phyloP scores from a whole-genome alignment of 2,888 invertebrate genomes.

The Psylliodes chrysocephalus region DNA sequence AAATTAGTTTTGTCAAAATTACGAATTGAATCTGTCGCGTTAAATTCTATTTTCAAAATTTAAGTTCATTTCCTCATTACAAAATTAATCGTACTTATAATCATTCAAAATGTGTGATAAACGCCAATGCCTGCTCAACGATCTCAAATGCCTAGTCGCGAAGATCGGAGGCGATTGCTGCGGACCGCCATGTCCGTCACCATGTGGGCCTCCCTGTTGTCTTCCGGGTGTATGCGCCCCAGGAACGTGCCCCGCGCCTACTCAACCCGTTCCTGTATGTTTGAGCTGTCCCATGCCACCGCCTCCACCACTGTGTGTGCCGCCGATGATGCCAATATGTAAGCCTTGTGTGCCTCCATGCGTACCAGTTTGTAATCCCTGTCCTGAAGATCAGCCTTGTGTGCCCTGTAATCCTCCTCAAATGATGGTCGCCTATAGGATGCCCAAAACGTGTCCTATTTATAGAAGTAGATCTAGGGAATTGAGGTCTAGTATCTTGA shows the following conservation, averaged over 20 bases:
- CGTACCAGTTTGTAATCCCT: slow-evolving; percentile 65
- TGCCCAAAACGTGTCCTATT: slow-evolving; percentile 51
- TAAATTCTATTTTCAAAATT: slow-evolving; percentile 32
- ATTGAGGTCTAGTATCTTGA: slow-evolving; percentile 66
- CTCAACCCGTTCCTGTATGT: slow-evolving; percentile 54
- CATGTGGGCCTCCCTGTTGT: slow-evolving; percentile 32
- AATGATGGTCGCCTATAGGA: slow-evolving; percentile 68
- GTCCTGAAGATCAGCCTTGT: slow-evolving; percentile 68
- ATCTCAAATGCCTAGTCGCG: slow-evolving; percentile 57
- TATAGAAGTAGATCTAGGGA: slow-evolving; percentile 67
- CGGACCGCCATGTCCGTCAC: slow-evolving; percentile 54
- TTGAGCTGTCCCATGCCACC: slow-evolving; percentile 31
- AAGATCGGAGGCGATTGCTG: slow-evolving; percentile 54
- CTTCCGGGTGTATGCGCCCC: slow-evolving; percentile 26
- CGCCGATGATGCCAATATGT: slow-evolving; percentile 65
- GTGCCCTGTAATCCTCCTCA: slow-evolving; percentile 70
- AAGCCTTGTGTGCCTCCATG: slow-evolving; percentile 64
- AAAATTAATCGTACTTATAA: slow-evolving; percentile 19
- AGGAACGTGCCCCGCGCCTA: slow-evolving; percentile 38
- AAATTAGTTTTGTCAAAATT: slow-evolving; percentile 21
- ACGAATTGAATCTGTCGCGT: not conserved
- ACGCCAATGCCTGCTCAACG: slow-evolving; percentile 52
- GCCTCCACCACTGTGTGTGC: slow-evolving; percentile 65
- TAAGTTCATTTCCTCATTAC: slow-evolving; percentile 29
- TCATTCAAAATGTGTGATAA: slow-evolving; percentile 45